A percentile compares a stretch with the other conserved stretches of the same genome.
phyloP scores from a whole-genome alignment of 2,113 vertebrate genomes.

The Siniperca chuatsi region DNA sequence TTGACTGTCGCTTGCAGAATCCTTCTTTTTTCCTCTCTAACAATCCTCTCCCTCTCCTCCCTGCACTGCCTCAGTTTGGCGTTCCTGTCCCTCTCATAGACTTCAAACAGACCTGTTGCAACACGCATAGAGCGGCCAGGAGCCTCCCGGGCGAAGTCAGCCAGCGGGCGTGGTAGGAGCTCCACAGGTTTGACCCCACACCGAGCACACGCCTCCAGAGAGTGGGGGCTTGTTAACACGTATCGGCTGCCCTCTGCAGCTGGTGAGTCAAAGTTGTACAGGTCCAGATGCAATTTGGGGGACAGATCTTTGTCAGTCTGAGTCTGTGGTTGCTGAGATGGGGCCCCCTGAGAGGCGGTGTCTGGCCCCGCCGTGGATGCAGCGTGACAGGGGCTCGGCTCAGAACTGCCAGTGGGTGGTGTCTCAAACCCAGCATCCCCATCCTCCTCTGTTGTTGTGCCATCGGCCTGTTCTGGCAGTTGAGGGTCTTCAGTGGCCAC shows the following conservation, averaged over 20 bases:
- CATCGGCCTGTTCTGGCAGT: constrained; percentile 71
- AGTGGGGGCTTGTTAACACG: constrained; percentile 96
- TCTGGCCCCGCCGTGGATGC: constrained; percentile 6
- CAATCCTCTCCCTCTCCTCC: constrained; percentile 92
- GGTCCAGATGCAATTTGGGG: constrained; percentile 92
- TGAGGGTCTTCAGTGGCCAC: constrained; percentile 73
- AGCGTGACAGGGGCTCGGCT: constrained; percentile 70
- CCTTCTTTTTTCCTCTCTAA: constrained; percentile 93
- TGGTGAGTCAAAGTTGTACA: constrained; percentile 95
- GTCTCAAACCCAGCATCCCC: constrained; percentile 71
- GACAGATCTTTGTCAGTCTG: constrained; percentile 72
- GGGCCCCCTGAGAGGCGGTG: constrained; percentile 3
- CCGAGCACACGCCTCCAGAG: constrained; percentile 96
- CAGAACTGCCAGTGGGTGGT: constrained; percentile 69
- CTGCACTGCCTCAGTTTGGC: constrained; percentile 93
- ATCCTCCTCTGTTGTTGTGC: constrained; percentile 69
- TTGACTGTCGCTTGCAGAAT: constrained; percentile 86
- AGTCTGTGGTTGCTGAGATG: constrained; percentile 44
- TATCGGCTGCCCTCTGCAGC: constrained; percentile 96
- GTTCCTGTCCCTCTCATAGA: constrained; percentile 91
- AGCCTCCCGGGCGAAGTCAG: constrained; percentile 92
- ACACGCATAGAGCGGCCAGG: constrained; percentile 94
- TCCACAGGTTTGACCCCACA: constrained; percentile 96
- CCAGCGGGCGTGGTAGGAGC: constrained; percentile 89
- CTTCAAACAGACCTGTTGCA: constrained; percentile 93